Percentiles rank a stretch among this genome's conserved stretches.
Evolutionary conservation across 2,113 vertebrate genomes (phyloP).

Genomic region (Tychaedon coryphoeus): DNA sequence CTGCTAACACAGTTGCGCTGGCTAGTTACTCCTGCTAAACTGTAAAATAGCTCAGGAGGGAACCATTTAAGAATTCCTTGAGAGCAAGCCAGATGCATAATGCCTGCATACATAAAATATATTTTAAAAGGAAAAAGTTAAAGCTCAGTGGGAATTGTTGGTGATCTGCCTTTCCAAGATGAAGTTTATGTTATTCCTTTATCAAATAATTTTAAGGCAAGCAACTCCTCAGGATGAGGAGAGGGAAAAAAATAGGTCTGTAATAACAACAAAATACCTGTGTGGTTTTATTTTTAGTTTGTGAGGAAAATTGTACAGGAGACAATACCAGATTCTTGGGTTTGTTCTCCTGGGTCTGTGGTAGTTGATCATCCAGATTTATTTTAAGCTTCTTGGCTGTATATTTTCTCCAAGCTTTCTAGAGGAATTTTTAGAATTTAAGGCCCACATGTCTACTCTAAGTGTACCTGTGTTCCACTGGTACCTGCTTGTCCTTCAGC

Average conservation of each 20-base stretch:
- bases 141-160: not conserved
- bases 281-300: not conserved
- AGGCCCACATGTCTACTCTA: not conserved
- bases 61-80: not conserved
- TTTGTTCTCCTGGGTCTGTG: not conserved
- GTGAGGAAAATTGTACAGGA: not conserved
- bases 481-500: not conserved
- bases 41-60: conserved; percentile 23
- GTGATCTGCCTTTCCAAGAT: conserved; percentile 20
- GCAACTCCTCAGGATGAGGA: not conserved
- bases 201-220: conserved; percentile 8
- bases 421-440: not conserved
- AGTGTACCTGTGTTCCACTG: not conserved
- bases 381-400: not conserved
- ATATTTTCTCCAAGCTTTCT: not conserved
- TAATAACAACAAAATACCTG: not conserved
- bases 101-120: not conserved
- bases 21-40: conserved; percentile 14
- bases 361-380: not conserved
- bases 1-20: not conserved
- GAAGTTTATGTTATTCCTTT: not conserved
- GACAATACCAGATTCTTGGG: not conserved
- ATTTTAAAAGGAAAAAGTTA: conserved; percentile 16
- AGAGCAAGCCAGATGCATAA: conserved; percentile 9
- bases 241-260: not conserved